Evolutionary conservation across 2,888 invertebrate species (phyloP).

Genomic region (Agriopis marginaria): DNA sequence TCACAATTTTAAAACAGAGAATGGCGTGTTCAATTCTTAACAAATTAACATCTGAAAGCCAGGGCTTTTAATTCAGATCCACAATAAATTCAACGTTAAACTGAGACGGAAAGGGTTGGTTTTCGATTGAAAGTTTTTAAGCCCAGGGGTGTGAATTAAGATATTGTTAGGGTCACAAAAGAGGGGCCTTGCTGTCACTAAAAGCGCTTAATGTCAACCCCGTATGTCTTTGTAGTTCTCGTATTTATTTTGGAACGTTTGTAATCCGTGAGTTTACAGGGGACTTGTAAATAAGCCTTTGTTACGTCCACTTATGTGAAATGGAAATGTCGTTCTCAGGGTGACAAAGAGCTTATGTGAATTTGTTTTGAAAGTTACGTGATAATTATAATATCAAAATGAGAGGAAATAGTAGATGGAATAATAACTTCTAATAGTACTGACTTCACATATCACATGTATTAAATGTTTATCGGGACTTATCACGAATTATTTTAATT

Average conservation of each 20-base stretch:
- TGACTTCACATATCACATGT: background rate
- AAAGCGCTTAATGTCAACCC: conserved; percentile 82
- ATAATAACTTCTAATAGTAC: background rate
- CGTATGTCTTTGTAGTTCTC: conserved; percentile 74
- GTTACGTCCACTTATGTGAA: conserved; percentile 33
- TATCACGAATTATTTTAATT: too few relatives aligned
- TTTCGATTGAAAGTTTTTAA: conserved; percentile 48
- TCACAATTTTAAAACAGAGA: conserved; percentile 44
- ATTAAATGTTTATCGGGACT: too few relatives aligned
- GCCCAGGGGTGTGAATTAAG: conserved; percentile 84
- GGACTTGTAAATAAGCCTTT: conserved; percentile 39
- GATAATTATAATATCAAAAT: background rate
- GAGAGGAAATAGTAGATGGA: background rate
- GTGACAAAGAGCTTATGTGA: conserved; percentile 23
- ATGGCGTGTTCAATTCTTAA: conserved; percentile 44
- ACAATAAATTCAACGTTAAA: conserved; percentile 49
- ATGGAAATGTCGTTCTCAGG: conserved; percentile 33
- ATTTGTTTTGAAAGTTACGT: conserved; percentile 13
- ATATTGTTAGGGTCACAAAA: conserved; percentile 75
- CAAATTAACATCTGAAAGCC: conserved; percentile 73
- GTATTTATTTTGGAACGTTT: conserved; percentile 53
- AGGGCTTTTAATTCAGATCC: conserved; percentile 27
- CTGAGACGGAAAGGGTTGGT: conserved; percentile 39
- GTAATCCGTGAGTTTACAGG: conserved; percentile 38
- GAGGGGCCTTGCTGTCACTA: conserved; percentile 56